These are phyloP conservation scores for Drosophila nigrodunni DNA, from an alignment of 1,140 invertebrate species.

Conservation along the genomic window DNA sequence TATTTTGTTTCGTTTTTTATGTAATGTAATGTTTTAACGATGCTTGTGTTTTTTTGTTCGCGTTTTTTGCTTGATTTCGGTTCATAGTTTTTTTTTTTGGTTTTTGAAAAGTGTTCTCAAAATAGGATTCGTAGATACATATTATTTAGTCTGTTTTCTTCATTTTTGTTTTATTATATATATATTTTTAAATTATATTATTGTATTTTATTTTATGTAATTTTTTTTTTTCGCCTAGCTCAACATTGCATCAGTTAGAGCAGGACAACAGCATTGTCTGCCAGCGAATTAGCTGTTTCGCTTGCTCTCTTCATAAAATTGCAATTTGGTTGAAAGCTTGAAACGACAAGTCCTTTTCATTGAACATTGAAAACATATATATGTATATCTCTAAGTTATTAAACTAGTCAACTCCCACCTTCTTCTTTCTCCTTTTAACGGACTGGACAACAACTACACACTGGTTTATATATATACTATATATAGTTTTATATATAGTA, in stretches of 20 bases:
- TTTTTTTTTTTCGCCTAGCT: background rate
- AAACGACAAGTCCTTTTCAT: background rate
- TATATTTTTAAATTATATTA: background rate
- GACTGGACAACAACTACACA: no score
- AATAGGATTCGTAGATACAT: background rate
- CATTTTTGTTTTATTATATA: background rate
- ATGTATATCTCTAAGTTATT: slow-evolving; percentile 11
- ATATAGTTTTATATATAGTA: background rate
- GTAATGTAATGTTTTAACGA: slow-evolving; percentile 2
- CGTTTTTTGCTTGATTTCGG: no score
- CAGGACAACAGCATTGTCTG: slow-evolving; percentile 21
- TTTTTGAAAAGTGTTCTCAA: background rate
- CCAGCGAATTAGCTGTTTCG: slow-evolving; percentile 10
- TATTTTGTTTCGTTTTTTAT: background rate
- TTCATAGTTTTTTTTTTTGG: no score
- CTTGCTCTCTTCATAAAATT: slow-evolving; percentile 17
- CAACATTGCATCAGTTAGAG: slow-evolving; percentile 20
- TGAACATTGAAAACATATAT: background rate
- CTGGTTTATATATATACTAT: no score
- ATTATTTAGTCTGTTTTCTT: background rate
- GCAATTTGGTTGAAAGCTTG: slow-evolving; percentile 14
- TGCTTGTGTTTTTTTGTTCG: background rate
- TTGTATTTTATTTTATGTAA: background rate
- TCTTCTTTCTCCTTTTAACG: no score
- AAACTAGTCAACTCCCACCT: no score